Evolutionary conservation across 2,113 vertebrate genomes (phyloP).

Genomic region (Onychostoma macrolepis): DNA sequence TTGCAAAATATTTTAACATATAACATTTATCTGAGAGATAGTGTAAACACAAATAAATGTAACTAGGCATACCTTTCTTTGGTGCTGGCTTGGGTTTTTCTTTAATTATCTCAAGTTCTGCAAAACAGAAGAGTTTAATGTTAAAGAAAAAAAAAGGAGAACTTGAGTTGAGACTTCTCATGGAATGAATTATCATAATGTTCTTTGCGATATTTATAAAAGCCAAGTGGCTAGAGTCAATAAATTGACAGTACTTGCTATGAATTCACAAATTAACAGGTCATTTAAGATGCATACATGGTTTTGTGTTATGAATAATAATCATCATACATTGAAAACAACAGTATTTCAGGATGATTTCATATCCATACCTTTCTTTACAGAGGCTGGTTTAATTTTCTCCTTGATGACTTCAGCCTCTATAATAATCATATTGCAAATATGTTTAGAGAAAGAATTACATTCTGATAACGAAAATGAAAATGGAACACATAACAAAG

Average conservation of each 20-base stretch:
- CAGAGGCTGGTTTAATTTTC: slow-evolving; percentile 37
- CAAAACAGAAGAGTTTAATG: not conserved
- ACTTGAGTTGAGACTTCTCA: not conserved
- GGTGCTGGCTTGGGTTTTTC: slow-evolving; percentile 17
- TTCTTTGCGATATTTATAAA: not conserved
- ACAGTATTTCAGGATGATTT: not conserved
- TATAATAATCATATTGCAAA: slow-evolving; percentile 8
- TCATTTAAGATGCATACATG: not conserved
- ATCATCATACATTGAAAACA: not conserved
- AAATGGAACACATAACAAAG: not conserved
- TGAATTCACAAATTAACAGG: not conserved
- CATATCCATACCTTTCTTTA: slow-evolving; percentile 21
- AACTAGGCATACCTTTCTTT: slow-evolving; percentile 51
- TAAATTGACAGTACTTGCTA: not conserved
- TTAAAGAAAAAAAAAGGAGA: not conserved
- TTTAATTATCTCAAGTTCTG: not conserved
- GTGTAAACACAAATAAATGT: not conserved
- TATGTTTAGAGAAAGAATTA: not conserved
- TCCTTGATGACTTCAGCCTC: slow-evolving; percentile 38
- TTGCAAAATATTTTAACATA: not conserved
- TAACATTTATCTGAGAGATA: not conserved
- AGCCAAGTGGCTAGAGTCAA: not conserved
- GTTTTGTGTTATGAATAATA: not conserved
- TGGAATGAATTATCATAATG: not conserved
- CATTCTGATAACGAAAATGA: not conserved